These are phyloP conservation scores for Bombus impatiens DNA, from an alignment of 1,140 invertebrate species.

Conservation along the genomic window DNA sequence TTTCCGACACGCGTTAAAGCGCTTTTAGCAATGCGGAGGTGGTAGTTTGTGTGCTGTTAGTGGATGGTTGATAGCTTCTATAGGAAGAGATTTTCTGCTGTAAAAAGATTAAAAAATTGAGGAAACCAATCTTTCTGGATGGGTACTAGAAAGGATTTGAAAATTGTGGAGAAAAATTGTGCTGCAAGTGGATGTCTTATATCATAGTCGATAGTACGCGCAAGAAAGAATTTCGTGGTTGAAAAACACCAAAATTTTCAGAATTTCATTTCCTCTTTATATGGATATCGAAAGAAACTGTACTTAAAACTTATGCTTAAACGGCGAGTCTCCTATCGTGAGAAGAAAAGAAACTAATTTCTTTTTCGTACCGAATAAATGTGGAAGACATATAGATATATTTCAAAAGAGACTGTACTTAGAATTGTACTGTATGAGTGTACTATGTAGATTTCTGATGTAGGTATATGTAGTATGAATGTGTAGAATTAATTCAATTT, in stretches of 20 bases:
- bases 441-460: too few species aligned
- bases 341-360: background rate
- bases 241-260: too few species aligned
- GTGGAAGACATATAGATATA: background rate
- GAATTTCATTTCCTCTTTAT: too few species aligned
- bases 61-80: background rate
- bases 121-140: too few species aligned
- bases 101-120: too few species aligned
- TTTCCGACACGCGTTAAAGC: background rate
- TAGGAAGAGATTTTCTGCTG: background rate
- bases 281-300: too few species aligned
- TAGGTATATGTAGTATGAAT: background rate
- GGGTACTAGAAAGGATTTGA: too few species aligned
- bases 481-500: background rate
- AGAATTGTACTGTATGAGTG: background rate
- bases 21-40: background rate
- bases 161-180: too few species aligned
- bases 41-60: background rate
- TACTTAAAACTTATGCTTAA: too few species aligned
- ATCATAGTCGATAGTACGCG: too few species aligned
- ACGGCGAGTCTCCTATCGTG: background rate
- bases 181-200: too few species aligned
- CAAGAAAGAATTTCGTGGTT: too few species aligned
- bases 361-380: background rate
- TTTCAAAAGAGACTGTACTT: background rate